phyloP scores from a whole-genome alignment of 1,140 invertebrate genomes.

The Bombus polaris region DNA sequence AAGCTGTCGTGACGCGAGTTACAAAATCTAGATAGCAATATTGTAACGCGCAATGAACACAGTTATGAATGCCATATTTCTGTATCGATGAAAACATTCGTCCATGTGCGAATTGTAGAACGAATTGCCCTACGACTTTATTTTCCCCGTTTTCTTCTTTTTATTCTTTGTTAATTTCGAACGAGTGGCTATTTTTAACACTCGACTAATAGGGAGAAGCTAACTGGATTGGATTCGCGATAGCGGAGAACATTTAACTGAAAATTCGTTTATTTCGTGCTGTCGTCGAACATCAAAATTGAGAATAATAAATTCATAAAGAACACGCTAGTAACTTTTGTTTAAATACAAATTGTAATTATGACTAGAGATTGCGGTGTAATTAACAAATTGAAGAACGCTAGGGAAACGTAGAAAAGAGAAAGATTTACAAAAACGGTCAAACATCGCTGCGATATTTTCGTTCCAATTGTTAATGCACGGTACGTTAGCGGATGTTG shows the following conservation, averaged over 20 bases:
- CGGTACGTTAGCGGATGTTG: too few species aligned
- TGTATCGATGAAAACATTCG: conserved; percentile 11
- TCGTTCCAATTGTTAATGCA: background rate
- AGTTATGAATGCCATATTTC: conserved; percentile 9
- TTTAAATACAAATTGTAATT: background rate
- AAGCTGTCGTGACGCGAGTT: background rate
- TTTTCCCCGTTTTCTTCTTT: background rate
- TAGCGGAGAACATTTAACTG: background rate
- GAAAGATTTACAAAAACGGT: too few species aligned
- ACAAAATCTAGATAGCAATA: background rate
- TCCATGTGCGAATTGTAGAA: background rate
- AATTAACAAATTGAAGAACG: background rate
- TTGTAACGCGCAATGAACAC: conserved; percentile 25
- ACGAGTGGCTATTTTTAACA: background rate
- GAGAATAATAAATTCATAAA: background rate
- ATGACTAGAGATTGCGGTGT: background rate
- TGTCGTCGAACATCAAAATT: background rate
- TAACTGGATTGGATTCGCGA: background rate
- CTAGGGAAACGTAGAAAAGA: background rate
- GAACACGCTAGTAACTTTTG: background rate
- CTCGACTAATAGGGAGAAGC: background rate
- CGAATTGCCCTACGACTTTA: background rate
- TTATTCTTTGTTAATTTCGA: background rate
- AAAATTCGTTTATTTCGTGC: too few species aligned
- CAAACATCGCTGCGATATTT: background rate